Evolutionary conservation across 2,113 vertebrate genomes (phyloP).

Genomic region (Ciconia boyciana): DNA sequence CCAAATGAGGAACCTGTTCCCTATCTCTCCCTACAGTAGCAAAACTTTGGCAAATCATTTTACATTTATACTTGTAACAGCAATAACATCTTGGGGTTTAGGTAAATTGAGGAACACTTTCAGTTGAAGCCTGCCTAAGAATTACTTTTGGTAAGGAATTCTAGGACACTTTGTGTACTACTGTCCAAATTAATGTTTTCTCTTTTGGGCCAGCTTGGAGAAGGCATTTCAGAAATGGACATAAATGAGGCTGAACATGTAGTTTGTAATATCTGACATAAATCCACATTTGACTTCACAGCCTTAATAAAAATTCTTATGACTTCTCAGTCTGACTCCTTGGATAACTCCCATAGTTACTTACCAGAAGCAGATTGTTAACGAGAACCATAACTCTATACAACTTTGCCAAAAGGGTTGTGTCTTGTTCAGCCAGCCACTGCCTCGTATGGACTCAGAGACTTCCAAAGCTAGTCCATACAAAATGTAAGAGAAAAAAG

Average conservation of each 20-base stretch:
- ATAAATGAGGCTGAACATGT: not conserved
- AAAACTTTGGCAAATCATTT: not conserved
- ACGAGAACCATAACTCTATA: accelerated
- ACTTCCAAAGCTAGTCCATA: no score
- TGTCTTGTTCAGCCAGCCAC: not conserved
- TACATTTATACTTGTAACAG: not conserved
- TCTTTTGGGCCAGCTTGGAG: not conserved
- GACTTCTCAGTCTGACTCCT: not conserved
- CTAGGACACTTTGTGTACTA: not conserved
- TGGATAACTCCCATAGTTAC: not conserved
- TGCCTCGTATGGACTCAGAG: not conserved
- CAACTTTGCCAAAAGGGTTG: not conserved
- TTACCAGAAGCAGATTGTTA: not conserved
- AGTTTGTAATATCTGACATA: not conserved
- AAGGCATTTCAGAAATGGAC: not conserved
- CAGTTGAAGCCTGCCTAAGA: not conserved
- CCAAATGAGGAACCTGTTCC: not conserved
- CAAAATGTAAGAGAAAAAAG: accelerated
- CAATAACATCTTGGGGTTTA: not conserved
- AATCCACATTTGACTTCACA: not conserved
- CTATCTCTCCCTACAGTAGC: not conserved
- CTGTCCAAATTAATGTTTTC: not conserved
- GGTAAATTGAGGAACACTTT: not conserved
- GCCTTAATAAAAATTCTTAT: not conserved
- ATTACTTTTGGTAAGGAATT: not conserved